Evolutionary conservation across 92 coral and sea anemone species (phyloP).

Genomic region (Chrysogorgia sp.): DNA sequence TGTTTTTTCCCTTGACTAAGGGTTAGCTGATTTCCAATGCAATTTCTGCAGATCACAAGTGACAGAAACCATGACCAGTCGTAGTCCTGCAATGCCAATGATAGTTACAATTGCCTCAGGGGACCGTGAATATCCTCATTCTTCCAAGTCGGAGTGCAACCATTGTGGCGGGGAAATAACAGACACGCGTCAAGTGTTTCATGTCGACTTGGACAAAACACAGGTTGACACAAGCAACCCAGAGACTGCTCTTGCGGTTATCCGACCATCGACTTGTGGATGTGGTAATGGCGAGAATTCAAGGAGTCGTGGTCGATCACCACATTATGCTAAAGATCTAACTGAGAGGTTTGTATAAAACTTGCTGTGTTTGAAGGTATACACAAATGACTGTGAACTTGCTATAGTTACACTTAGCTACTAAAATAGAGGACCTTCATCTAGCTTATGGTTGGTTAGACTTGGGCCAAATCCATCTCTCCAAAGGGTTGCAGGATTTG

Average conservation of each 20-base stretch:
- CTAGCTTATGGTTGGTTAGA: too few species aligned
- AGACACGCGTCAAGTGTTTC: conserved; percentile 32
- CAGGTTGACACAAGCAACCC: background rate
- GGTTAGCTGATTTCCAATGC: background rate
- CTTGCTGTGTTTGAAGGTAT: too few species aligned
- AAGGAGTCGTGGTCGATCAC: conserved; percentile 29
- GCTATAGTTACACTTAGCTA: too few species aligned
- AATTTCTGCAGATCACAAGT: conserved; percentile 30
- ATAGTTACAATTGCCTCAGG: conserved; percentile 40
- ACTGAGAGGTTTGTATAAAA: conserved; percentile 24
- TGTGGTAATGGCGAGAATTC: conserved; percentile 14
- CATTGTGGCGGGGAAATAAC: conserved; percentile 46
- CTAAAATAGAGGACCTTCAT: too few species aligned
- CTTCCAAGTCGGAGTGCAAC: conserved; percentile 35
- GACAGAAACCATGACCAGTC: conserved; percentile 30
- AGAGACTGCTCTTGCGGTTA: conserved; percentile 13
- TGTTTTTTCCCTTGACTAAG: background rate
- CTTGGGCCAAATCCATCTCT: too few species aligned
- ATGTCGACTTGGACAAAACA: conserved; percentile 31
- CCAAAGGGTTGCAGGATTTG: too few species aligned
- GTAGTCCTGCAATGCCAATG: conserved; percentile 44
- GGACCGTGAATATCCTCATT: conserved; percentile 37
- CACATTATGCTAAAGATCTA: conserved; percentile 31
- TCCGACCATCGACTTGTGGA: conserved; percentile 24
- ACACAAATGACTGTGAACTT: background rate